A percentile compares a stretch with the other conserved stretches of the same genome.
Conservation (phyloP, 1,140 invertebrate species). For the Bombus pyrosoma region DNA sequence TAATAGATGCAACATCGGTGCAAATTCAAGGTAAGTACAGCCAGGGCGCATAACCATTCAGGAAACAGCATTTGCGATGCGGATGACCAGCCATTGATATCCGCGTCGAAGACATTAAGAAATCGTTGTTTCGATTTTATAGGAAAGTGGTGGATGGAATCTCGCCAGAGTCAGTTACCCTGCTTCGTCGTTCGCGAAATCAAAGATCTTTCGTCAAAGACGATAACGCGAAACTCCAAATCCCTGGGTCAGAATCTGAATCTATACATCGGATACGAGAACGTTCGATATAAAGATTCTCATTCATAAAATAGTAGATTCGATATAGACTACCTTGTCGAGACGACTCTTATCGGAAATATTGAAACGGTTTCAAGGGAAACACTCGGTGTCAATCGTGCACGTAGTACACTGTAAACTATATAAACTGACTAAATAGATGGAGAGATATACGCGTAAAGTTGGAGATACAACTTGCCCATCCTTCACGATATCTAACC, state of each 20-base stretch:
- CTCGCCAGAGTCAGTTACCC: not conserved
- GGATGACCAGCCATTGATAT: slow-evolving; percentile 24
- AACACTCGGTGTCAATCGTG: not conserved
- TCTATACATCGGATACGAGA: not conserved
- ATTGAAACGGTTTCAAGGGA: not conserved
- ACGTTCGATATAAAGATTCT: not conserved
- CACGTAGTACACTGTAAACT: not conserved
- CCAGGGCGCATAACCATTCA: not conserved
- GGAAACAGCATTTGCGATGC: slow-evolving; percentile 19
- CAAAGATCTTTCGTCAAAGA: not conserved
- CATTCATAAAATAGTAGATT: not conserved
- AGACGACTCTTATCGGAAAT: slow-evolving; percentile 9
- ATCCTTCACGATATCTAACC: no score
- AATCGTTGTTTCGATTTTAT: slow-evolving; percentile 13
- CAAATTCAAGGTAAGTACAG: not conserved
- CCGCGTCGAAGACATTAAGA: slow-evolving; percentile 3
- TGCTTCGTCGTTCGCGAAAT: not conserved
- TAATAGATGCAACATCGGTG: not conserved
- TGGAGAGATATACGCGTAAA: not conserved
- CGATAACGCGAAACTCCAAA: not conserved
- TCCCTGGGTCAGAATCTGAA: not conserved
- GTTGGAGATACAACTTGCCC: not conserved
- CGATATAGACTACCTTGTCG: not conserved
- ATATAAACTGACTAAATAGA: not conserved
- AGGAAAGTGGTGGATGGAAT: slow-evolving; percentile 17